phyloP scores from a whole-genome alignment of 2,113 vertebrate genomes.

The Stigmatopora argus region DNA sequence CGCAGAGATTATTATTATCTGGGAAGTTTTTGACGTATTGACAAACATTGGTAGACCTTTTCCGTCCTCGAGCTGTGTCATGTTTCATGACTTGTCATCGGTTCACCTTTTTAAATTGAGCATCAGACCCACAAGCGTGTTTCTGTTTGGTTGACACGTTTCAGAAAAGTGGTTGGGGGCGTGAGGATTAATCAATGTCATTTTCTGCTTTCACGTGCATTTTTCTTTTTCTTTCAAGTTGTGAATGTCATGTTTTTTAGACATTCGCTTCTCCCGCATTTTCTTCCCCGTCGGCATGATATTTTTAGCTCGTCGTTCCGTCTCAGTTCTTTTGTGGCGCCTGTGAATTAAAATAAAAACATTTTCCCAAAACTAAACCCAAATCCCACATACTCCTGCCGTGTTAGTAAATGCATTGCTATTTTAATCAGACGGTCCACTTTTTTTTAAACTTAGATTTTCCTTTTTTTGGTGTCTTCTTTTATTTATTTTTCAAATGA shows the following conservation, averaged over 20 bases:
- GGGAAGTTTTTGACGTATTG: constrained; percentile 3
- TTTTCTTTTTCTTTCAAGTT: background rate
- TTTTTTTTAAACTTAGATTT: constrained; percentile 13
- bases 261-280: constrained; percentile 13
- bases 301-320: background rate
- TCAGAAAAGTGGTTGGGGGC: constrained; percentile 1
- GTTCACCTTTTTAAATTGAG: constrained; percentile 5
- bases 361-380: too few species aligned
- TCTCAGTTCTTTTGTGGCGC: too few species aligned
- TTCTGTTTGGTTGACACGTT: constrained; percentile 9
- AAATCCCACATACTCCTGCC: too few species aligned
- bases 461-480: constrained; percentile 11
- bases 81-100: constrained; percentile 6
- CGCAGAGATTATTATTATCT: background rate
- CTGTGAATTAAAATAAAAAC: too few species aligned
- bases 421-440: too few species aligned
- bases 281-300: background rate
- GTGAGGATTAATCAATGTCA: background rate
- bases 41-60: background rate
- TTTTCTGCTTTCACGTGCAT: background rate
- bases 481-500: constrained; percentile 9
- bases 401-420: too few species aligned
- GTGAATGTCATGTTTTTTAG: constrained; percentile 2
- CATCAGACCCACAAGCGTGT: background rate
- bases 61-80: constrained; percentile 6